Percentiles rank a stretch among this genome's conserved stretches.
Conservation (phyloP, 2,113 vertebrate genomes). For the Eleginops maclovinus region DNA sequence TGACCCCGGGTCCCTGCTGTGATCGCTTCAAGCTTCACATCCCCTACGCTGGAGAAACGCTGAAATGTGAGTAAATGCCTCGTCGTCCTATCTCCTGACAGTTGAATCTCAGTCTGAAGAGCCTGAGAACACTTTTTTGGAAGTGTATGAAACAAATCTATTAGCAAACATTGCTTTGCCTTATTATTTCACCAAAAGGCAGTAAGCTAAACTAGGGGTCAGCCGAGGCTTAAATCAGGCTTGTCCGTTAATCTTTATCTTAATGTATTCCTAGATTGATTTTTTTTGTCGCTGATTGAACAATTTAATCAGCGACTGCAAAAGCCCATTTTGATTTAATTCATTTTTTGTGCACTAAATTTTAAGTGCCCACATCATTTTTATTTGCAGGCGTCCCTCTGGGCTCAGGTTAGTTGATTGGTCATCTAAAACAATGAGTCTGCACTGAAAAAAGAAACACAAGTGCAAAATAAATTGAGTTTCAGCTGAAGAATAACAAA, state of each 20-base stretch:
- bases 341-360: constrained; percentile 3
- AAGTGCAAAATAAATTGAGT: background rate
- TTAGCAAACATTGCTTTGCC: background rate
- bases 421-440: constrained; percentile 1
- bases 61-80: constrained; percentile 91
- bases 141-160: background rate
- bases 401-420: constrained; percentile 20
- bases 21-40: constrained; percentile 99
- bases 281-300: constrained; percentile 9
- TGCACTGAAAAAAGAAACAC: background rate
- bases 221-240: constrained; percentile 6
- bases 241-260: background rate
- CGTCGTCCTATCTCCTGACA: background rate
- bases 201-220: background rate
- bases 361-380: constrained; percentile 5
- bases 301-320: background rate
- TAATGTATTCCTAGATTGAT: background rate
- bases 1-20: constrained; percentile 95
- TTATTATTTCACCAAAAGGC: constrained; percentile 11
- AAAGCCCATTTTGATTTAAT: background rate
- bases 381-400: constrained; percentile 3
- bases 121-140: background rate
- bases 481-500: background rate
- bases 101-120: background rate
- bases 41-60: constrained; percentile 97